Conservation (phyloP, 1,140 invertebrate species). For the Laupala kohalensis region DNA sequence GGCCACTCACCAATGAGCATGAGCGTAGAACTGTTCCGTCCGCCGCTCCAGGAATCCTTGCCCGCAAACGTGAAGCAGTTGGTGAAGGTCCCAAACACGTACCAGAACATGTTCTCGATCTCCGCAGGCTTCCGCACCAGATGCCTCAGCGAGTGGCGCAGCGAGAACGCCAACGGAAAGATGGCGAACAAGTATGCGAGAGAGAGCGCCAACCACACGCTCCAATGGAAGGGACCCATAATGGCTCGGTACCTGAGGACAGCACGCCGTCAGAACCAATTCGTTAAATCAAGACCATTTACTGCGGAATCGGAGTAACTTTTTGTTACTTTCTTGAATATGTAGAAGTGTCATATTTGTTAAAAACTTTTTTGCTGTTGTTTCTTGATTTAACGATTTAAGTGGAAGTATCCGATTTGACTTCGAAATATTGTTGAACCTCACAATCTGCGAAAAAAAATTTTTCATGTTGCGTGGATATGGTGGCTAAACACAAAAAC, state of each 20-base stretch:
- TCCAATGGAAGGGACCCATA: conserved; percentile 62
- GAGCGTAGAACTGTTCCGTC: conserved; percentile 50
- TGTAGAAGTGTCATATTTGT: too few relatives aligned
- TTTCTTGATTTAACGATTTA: too few relatives aligned
- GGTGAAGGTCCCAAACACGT: conserved; percentile 67
- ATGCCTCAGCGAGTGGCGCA: conserved; percentile 45
- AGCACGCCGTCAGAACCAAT: too few relatives aligned
- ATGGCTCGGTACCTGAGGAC: conserved; percentile 67
- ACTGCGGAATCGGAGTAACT: too few relatives aligned
- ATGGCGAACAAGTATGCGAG: conserved; percentile 53
- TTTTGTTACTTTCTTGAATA: too few relatives aligned
- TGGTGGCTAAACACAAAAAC: too few relatives aligned
- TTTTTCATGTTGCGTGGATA: too few relatives aligned
- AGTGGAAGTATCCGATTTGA: too few relatives aligned
- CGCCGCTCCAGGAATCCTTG: conserved; percentile 49
- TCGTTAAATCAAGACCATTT: too few relatives aligned
- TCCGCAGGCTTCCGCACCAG: conserved; percentile 40
- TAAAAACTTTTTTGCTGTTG: too few relatives aligned
- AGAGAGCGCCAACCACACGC: conserved; percentile 56
- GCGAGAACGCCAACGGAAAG: conserved; percentile 53
- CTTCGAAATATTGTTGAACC: too few relatives aligned
- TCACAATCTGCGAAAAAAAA: too few relatives aligned
- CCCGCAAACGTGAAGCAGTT: conserved; percentile 59
- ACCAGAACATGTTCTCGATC: conserved; percentile 28
- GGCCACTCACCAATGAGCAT: conserved; percentile 44